These are phyloP conservation scores for Phaedon cochleariae DNA, from an alignment of 2,888 invertebrate genomes.

Conservation along the genomic window DNA sequence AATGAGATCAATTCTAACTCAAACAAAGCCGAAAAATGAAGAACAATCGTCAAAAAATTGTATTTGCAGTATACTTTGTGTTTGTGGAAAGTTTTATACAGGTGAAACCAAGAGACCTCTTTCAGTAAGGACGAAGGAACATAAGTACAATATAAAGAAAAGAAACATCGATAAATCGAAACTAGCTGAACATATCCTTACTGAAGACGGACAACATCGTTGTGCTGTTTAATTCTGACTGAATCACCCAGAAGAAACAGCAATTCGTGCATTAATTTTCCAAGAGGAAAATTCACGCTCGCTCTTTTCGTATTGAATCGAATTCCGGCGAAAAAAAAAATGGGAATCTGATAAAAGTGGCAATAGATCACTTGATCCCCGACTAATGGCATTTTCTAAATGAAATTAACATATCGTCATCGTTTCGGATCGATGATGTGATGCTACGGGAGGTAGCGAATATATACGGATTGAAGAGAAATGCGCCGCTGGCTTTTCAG, in stretches of 20 bases:
- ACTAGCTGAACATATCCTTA: too few relatives aligned
- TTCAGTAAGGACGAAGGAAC: too few relatives aligned
- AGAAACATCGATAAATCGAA: too few relatives aligned
- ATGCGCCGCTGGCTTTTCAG: slow-evolving; percentile 41
- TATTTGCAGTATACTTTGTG: too few relatives aligned
- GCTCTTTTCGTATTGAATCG: background rate
- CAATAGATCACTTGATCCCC: slow-evolving; percentile 31
- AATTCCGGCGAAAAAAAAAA: background rate
- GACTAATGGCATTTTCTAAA: slow-evolving; percentile 40
- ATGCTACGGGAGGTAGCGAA: slow-evolving; percentile 43
- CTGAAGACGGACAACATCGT: too few relatives aligned
- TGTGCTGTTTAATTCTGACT: slow-evolving; percentile 59
- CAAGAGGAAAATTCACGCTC: background rate
- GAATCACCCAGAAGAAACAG: background rate
- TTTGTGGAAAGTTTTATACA: too few relatives aligned
- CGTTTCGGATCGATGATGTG: slow-evolving; percentile 61
- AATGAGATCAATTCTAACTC: too few relatives aligned
- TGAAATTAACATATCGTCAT: slow-evolving; percentile 54
- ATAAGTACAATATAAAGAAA: too few relatives aligned
- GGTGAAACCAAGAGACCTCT: too few relatives aligned
- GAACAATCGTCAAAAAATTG: too few relatives aligned
- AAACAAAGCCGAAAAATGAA: too few relatives aligned
- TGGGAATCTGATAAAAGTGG: slow-evolving; percentile 28
- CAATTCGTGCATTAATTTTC: background rate
- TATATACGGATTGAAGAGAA: slow-evolving; percentile 21